Evolutionary conservation across 2,888 invertebrate species (phyloP), one percentile per base, ranked within the genome.

Genomic region (Palloptera scutellata): DNA sequence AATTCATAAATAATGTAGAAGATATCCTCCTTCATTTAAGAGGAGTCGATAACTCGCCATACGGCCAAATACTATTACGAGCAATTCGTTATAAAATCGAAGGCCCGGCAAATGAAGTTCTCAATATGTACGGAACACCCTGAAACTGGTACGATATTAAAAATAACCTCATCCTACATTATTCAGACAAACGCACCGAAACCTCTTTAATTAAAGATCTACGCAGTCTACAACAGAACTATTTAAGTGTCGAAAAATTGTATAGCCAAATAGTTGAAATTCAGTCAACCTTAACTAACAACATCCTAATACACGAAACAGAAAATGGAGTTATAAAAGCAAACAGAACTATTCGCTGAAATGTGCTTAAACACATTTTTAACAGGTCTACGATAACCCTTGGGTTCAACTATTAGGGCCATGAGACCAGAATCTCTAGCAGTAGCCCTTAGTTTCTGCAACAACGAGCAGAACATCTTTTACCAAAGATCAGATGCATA

Each of bases 351-450:
- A 13, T 54, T 19, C 17, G 54, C 54, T 6, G 54, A 54, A 66
- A 73, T 74, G 71, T 73, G 70, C 45, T 55, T 74, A n/a, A 75
- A 73, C 54, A 45, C 63, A 0, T 54, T 54, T 54, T 20, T 54
- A 12, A 54, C 54, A 12, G 54, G 54, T 12, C 20, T 54, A 54
- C 9, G 17, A 11, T 11, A 54, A 54, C 54, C 54, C 6, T 15
- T 54, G 11, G 54, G 54, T 6, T 17, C 54, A 17, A 54, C 15
- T 12, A 19, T 54, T 12, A 54, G 54, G 11, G 12, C 54, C 12
- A 54, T 54, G 54, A n/a, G 19, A 54, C 54, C 54, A 12, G 54
- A 54, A 8, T 54, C 54, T 8, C n/a, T 54, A 54, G 19, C 54
- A 8, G 12, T 20, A 19, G 54, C 54, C 5, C 11, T 54, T 5